Percentiles rank a stretch among this genome's conserved stretches.
These are phyloP conservation scores for Cheilosia scutellata DNA, from an alignment of 2,888 invertebrate genomes.

Conservation along the genomic window DNA sequence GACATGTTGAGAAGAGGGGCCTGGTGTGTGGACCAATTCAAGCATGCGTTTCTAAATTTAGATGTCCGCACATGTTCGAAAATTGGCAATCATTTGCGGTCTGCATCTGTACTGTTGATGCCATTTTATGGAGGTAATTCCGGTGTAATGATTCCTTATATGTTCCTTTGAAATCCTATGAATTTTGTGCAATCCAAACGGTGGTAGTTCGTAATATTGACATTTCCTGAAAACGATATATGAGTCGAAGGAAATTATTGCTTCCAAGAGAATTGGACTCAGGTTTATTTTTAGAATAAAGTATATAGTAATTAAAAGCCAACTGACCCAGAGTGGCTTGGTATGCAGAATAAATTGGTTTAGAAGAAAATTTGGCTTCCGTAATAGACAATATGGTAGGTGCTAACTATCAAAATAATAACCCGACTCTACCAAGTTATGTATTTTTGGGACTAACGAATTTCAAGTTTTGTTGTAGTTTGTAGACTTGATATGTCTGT, in stretches of 20 bases:
- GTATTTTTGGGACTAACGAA: no score
- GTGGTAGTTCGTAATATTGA: conserved; percentile 47
- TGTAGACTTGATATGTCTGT: no score
- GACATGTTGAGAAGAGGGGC: conserved; percentile 54
- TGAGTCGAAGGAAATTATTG: conserved; percentile 11
- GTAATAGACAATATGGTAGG: no score
- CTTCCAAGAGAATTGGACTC: conserved; percentile 21
- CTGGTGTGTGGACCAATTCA: conserved; percentile 69
- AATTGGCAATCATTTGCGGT: conserved; percentile 73
- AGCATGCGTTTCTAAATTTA: conserved; percentile 74
- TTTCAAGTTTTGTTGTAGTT: no score
- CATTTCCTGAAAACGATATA: conserved; percentile 61
- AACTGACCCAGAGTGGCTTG: no score
- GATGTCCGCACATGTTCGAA: conserved; percentile 74
- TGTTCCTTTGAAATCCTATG: conserved; percentile 31
- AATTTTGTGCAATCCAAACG: conserved; percentile 13
- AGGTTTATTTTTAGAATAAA: conserved; percentile 10
- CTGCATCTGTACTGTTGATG: conserved; percentile 62
- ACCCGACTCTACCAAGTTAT: no score
- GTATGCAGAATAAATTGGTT: no score
- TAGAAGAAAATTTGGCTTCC: no score
- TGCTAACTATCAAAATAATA: no score
- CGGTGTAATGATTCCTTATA: conserved; percentile 62
- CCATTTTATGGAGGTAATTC: conserved; percentile 74
- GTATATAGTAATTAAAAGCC: no score